Evolutionary conservation across 2,797 vertebrate species (phyloP), one percentile per base, ranked within the genome.

Genomic region (Enteromius argenteus): DNA sequence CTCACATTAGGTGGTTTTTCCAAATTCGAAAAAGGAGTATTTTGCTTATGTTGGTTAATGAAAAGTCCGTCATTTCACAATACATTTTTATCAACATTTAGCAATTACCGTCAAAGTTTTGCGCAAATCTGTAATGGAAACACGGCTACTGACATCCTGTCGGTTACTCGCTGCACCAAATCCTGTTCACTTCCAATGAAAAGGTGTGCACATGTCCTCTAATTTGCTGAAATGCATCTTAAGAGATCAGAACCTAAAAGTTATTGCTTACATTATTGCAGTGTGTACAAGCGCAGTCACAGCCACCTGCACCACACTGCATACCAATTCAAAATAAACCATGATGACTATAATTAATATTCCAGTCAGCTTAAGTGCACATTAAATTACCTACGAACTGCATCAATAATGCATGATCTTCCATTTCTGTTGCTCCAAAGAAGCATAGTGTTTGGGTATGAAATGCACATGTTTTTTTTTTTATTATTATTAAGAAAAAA

Each of bases 321-420:
- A 76, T 82, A 77, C 30, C 56, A 77, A 73, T 71, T 78, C 32
- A 86, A 84, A 80, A 71, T 76, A 42, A 68, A 58, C 76, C 62
- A 39, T 21, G 10, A 69, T 66, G 27, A 44, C 72, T 64, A 27
- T 71, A 32, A 71, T 72, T 83, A 74, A 72, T 78, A 86, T 83
- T 86, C 68, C 44, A 39, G 82, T 66, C 72, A 69, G 73, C 56
- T 76, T 62, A 72, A 53, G 35, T 53, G 23, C 49, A 62, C 51
- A 44, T 84, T 73, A 64, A 81, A 66, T 58, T 27, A 72, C 73
- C 46, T 77, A 51, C 32, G 7, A 77, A 72, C 19, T n/a, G 11
- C 66, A 77, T 81, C n/a, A 78, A 81, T 78, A 81, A 84, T 87
- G 64, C 67, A 79, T 73, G 56, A 51, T 53, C 35, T 66, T 77